phyloP scores from a whole-genome alignment of 2,113 vertebrate species.

The Tinamus guttatus region DNA sequence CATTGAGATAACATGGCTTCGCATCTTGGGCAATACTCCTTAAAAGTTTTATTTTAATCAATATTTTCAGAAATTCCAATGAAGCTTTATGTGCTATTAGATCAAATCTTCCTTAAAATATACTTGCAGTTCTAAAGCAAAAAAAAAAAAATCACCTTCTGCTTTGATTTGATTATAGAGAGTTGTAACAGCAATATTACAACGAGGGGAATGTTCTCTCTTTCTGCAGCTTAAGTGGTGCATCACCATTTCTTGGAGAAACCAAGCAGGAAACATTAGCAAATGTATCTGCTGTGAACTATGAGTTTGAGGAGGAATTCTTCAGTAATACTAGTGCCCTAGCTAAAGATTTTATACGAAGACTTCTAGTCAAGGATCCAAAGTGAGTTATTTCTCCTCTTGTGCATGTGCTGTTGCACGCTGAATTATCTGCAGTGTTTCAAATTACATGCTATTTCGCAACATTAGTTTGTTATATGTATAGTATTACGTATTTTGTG shows the following conservation, averaged over 20 bases:
- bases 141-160: background rate
- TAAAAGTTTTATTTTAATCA: background rate
- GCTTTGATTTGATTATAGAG: background rate
- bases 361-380: constrained; percentile 95
- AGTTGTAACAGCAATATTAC: background rate
- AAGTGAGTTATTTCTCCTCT: constrained; percentile 82
- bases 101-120: background rate
- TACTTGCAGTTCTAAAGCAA: background rate
- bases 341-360: constrained; percentile 96
- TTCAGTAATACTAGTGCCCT: constrained; percentile 93
- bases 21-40: background rate
- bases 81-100: background rate
- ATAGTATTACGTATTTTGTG: background rate
- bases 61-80: background rate
- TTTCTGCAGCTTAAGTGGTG: constrained; percentile 89
- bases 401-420: background rate
- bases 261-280: constrained; percentile 97
- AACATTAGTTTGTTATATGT: background rate
- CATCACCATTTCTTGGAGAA: constrained; percentile 96
- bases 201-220: background rate
- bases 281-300: constrained; percentile 98
- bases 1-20: background rate
- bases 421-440: background rate
- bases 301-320: constrained; percentile 96
- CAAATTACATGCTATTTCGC: background rate